Evolutionary conservation across 2,888 invertebrate genomes (phyloP), one percentile per base, ranked within the genome.

Genomic region (Eupithecia exiguata): DNA sequence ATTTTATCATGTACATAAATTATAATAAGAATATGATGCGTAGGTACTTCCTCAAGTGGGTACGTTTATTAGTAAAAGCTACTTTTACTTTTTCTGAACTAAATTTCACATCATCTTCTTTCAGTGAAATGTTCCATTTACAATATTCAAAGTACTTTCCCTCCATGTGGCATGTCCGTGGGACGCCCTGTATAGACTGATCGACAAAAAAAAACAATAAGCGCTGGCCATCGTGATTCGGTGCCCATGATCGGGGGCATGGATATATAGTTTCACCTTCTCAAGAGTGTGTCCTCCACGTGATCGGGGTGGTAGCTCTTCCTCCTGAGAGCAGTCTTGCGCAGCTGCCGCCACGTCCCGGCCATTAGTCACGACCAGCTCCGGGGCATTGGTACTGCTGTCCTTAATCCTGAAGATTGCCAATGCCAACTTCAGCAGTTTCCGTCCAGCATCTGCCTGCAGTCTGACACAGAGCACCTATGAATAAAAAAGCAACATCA

Each of bases 301-400:
- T 83, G 83, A 3, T 86, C 86, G 9, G 87, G 83, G 70, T 84
- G 79, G 79, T 86, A 88, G 43, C 78, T 80, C 72, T 86, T 84
- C 81, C 82, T 89, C 84, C 90, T 85, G 70, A 80, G 80, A 77
- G 90, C 82, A 73, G 81, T 78, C 76, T 77, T 82, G 80, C 84
- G 82, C 80, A 90, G 81, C 76, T 81, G 78, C 75, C 82, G 80
- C 86, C 88, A 87, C 81, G 81, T 88, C 83, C 87, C 86, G 81
- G 88, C 92, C 93, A 93, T 93, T 86, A 84, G 82, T 92, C 88
- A 88, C 63, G 10, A 35, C 79, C 84, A 72, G 66, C 46, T 70
- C 72, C 79, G 76, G 82, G 79, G 74, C 86, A 87, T 87, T 82
- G 86, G 86, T 84, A 82, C 81, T 63, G 77, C 69, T 74, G 36